These are phyloP conservation scores for Latheticus oryzae DNA, from an alignment of 2,888 invertebrate genomes.

Conservation along the genomic window DNA sequence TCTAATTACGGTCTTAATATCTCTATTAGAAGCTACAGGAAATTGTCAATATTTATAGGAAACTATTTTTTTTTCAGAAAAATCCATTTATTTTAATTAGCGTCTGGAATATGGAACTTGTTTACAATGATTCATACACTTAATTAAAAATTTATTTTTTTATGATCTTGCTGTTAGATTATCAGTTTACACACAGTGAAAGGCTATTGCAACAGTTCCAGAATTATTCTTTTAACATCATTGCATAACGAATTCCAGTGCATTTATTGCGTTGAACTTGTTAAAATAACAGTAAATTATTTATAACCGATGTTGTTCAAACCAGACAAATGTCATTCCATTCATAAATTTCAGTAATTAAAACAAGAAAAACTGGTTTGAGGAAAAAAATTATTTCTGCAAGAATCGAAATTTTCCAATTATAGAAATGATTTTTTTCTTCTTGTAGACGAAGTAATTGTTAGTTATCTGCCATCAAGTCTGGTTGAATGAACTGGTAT, in stretches of 20 bases:
- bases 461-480: constrained; percentile 20
- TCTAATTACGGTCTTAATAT: constrained; percentile 52
- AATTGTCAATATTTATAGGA: no score
- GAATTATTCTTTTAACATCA: constrained; percentile 6
- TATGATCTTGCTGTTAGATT: no score
- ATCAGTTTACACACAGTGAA: constrained; percentile 20
- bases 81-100: no score
- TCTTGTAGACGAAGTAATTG: constrained; percentile 16
- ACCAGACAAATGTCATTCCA: constrained; percentile 21
- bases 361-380: not conserved
- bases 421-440: constrained; percentile 8
- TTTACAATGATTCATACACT: no score
- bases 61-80: no score
- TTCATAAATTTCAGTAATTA: constrained; percentile 22
- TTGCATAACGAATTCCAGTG: constrained; percentile 19
- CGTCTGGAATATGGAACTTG: no score
- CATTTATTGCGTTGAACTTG: constrained; percentile 1
- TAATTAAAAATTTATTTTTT: no score
- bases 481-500: constrained; percentile 25
- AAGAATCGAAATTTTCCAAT: constrained; percentile 2
- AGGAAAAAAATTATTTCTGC: not conserved
- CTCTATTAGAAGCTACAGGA: constrained; percentile 50
- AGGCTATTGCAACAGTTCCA: constrained; percentile 6
- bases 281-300: constrained; percentile 11
- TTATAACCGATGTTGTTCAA: constrained; percentile 1